A percentile compares a stretch with the other conserved stretches of the same genome.
Conservation (phyloP, 1,140 invertebrate genomes). For the Eriocheir sinensis region DNA sequence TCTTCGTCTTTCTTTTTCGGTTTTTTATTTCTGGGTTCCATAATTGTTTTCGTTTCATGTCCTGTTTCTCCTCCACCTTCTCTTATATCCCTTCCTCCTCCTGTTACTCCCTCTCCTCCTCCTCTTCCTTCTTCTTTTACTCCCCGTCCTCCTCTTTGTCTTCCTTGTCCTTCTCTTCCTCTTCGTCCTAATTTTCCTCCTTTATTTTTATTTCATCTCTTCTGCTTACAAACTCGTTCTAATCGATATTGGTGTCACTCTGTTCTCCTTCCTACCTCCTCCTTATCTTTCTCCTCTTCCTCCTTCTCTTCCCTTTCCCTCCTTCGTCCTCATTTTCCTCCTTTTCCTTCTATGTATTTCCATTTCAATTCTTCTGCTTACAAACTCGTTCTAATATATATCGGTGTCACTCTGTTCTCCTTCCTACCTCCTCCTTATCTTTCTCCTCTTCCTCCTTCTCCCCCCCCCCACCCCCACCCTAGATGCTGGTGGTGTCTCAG, state of each 20-base stretch:
- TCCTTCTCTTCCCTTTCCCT: background rate
- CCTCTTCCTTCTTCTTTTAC: background rate
- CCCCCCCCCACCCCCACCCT: background rate
- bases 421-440: background rate
- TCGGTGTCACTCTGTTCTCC: background rate
- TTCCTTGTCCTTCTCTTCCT: too few relatives aligned
- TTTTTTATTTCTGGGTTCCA: too few relatives aligned
- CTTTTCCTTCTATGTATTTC: too few relatives aligned
- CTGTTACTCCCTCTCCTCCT: background rate
- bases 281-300: background rate
- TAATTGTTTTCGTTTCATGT: too few relatives aligned
- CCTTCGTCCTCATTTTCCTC: background rate
- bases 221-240: too few relatives aligned
- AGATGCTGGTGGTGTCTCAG: conserved; percentile 45
- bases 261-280: background rate
- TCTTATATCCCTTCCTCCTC: background rate
- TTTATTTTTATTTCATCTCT: too few relatives aligned
- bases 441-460: background rate
- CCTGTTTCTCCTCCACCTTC: too few relatives aligned
- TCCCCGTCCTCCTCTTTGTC: background rate
- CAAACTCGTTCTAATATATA: background rate
- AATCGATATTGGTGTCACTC: too few relatives aligned
- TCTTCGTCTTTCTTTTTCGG: background rate
- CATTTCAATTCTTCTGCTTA: background rate
- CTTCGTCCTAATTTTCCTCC: too few relatives aligned